Evolutionary conservation across 2,797 vertebrate genomes (phyloP), one percentile per base, ranked within the genome.

Genomic region (Sardinella longiceps): DNA sequence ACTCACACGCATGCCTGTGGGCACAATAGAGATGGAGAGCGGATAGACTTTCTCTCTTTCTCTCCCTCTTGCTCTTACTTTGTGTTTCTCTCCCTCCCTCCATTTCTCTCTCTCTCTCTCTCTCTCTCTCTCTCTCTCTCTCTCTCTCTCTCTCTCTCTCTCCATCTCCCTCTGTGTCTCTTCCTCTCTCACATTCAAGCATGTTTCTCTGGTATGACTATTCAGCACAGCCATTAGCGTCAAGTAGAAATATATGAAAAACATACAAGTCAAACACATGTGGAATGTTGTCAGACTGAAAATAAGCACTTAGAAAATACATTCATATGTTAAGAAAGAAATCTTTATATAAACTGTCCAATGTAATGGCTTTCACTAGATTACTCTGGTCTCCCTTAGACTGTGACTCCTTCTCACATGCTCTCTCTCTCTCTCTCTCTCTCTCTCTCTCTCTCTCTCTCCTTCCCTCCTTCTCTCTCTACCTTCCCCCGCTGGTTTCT

Each of bases 391-490:
- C 10, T 1, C 58, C 18, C 20, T 56, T 28, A 11, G 58, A 60
- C 58, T 60, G 56, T 66, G 63, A 25, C 63, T 9, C 12, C 4
- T 30, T 37, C 15, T 33, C 30, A 33, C 30, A 30, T 66, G 30
- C 12, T 23, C 60, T 88, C 82, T 74, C 56, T 83, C 89, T 87
- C 91, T 84, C 88, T 87, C 84, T 51, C 77, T 70, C 28, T 86
- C 84, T 80, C 88, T 90, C 88, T 82, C 86, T 60, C 30, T 81
- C 56, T 81, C 66, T 82, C 53, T 81, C 39, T 15, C 82, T 60
- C 87, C 88, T 90, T 88, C 84, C 7, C 50, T 58, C 23, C 80
- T 80, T 43, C 81, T 84, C 85, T 80, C 85, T 80, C 51, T 80
- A 86, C 43, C 60, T 80, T 83, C 81, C 37, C 37, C 5, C 37